Conservation (phyloP, 2,888 invertebrate genomes). For the Sepioteuthis lessoniana region DNA sequence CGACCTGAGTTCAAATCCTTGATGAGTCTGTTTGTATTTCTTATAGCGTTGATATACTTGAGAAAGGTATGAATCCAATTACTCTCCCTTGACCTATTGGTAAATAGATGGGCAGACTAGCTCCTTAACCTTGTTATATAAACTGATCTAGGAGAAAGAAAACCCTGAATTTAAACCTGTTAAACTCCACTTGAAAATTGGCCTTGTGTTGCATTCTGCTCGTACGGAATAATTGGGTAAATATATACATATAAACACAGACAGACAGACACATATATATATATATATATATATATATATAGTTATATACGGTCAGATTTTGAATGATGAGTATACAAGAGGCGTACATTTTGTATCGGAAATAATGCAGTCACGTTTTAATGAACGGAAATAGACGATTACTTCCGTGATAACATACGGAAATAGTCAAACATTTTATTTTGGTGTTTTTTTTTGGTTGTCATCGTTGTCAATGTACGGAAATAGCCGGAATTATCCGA, state of each 20-base stretch:
- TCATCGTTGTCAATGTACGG: conserved; percentile 20
- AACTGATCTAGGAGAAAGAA: no score
- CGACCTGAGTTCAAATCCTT: no score
- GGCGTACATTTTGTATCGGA: not conserved
- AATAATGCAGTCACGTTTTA: not conserved
- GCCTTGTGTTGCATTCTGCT: no score
- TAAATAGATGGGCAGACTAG: no score
- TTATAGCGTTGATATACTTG: no score
- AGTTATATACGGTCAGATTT: not conserved
- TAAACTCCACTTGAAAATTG: no score
- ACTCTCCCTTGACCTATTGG: no score
- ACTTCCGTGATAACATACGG: not conserved
- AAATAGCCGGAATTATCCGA: not conserved
- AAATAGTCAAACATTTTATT: not conserved
- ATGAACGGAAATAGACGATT: conserved; percentile 18
- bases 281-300: not conserved
- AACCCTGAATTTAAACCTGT: no score
- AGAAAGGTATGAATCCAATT: no score
- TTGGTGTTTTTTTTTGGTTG: not conserved
- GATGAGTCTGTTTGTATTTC: no score
- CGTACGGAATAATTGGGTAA: no score
- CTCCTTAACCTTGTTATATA: no score
- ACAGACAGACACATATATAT: not conserved
- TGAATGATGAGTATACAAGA: not conserved
- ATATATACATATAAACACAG: not conserved